Conservation (phyloP, 2,888 invertebrate species). For the Aquatica leii region DNA sequence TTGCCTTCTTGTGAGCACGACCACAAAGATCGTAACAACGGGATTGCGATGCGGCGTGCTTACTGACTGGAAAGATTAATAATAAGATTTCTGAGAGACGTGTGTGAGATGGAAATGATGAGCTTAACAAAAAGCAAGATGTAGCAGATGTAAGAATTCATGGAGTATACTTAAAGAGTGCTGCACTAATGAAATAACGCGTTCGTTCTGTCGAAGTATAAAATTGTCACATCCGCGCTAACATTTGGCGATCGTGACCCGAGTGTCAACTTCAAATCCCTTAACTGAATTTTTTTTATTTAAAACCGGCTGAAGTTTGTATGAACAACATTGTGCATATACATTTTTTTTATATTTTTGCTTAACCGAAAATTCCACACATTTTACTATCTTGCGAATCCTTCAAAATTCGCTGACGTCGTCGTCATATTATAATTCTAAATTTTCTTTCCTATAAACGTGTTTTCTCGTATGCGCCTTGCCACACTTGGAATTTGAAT, state of each 20-base stretch:
- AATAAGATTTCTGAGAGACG: constrained; percentile 57
- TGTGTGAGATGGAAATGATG: constrained; percentile 58
- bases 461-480: constrained; percentile 48
- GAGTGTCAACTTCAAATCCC: constrained; percentile 38
- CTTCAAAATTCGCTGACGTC: constrained; percentile 25
- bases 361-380: constrained; percentile 37
- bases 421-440: constrained; percentile 25
- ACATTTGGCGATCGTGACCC: constrained; percentile 50
- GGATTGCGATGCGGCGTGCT: constrained; percentile 54
- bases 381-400: constrained; percentile 23
- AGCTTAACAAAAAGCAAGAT: constrained; percentile 50
- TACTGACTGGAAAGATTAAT: constrained; percentile 59
- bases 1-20: constrained; percentile 46
- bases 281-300: constrained; percentile 28
- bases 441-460: constrained; percentile 36
- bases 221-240: constrained; percentile 52
- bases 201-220: constrained; percentile 46
- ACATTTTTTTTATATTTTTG: constrained; percentile 17
- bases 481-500: constrained; percentile 52
- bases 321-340: constrained; percentile 27
- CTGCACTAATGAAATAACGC: constrained; percentile 56
- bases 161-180: constrained; percentile 53
- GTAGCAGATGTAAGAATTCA: constrained; percentile 48
- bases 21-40: constrained; percentile 51
- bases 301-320: constrained; percentile 22